phyloP scores from a whole-genome alignment of 2,113 vertebrate genomes.

The Origma solitaria region DNA sequence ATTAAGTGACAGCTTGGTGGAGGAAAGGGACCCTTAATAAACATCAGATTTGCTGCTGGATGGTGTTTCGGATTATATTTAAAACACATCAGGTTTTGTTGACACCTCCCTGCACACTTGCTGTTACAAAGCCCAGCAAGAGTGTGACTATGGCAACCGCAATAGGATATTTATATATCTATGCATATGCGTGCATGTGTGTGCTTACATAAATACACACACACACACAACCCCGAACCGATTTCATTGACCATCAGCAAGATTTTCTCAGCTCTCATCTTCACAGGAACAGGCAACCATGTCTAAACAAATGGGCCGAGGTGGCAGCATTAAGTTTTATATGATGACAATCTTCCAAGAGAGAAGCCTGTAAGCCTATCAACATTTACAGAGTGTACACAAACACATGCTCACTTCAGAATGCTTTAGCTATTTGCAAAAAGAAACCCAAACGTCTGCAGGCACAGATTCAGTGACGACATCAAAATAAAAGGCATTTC shows the following conservation, averaged over 20 bases:
- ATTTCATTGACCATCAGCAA: neutral
- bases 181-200: neutral
- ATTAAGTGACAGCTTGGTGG: neutral
- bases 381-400: neutral
- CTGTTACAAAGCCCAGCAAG: slow-evolving; percentile 41
- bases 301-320: neutral
- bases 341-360: neutral
- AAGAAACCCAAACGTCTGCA: neutral
- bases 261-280: slow-evolving; percentile 6
- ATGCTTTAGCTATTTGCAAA: neutral
- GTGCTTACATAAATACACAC: neutral
- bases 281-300: neutral
- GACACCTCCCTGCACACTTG: slow-evolving; percentile 56
- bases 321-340: neutral
- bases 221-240: neutral
- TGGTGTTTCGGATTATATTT: slow-evolving; percentile 44
- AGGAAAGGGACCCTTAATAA: slow-evolving; percentile 43
- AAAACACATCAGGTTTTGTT: slow-evolving; percentile 62
- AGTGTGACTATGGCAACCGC: slow-evolving; percentile 69
- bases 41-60: slow-evolving; percentile 53
- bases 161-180: slow-evolving; percentile 30
- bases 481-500: neutral
- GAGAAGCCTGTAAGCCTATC: neutral
- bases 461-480: neutral
- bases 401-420: neutral